Base-by-base conservation (phyloP, 2,797 vertebrate genomes). In the Oceanodroma leucorhoa region DNA sequence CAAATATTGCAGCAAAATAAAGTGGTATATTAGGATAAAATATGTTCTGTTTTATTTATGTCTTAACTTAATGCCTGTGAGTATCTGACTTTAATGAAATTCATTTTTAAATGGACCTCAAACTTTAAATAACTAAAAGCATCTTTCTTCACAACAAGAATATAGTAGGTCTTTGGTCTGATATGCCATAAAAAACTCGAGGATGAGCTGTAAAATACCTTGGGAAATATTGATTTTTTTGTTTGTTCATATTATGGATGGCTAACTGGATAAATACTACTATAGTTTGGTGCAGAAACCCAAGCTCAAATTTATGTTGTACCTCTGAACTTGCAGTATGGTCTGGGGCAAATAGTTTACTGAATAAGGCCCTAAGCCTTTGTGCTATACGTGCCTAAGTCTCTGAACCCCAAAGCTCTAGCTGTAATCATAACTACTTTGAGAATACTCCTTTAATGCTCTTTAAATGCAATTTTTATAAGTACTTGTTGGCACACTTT, bases 391-490 rank as follows among this genome's bases (percentile, higher is more conserved):
- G 3, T 13, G 16, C n/a, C 17, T 22, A 69, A 53, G 29, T 21
- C 34, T 87, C 66, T 1, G 9, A 93, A 80, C 34, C 14, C 16
- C 41, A 48, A 19, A 87, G 48, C 11, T 64, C 43, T 83, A 58
- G 19, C 30, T 57, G 60, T 66, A 67, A 57, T 62, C 45, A 19
- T 17, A 66, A 79, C 32, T 81, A 7, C 30, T 77, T 80, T 43
- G 80, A 92, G 55, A 92, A 54, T n/a, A 36, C 16, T 62, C 12
- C 21, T 89, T 81, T 79, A 90, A 60, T 41, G n/a, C 21, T 89
- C 38, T 85, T 93, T 67, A 71, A 92, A 64, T 87, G 54, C 60
- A 80, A 45, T 77, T 96, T 96, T 80, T 80, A 4, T n/a, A 73
- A 70, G 73, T 76, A 64, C 10, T 69, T 88, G 84, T 71, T 61